Percentiles rank a stretch among this genome's conserved stretches.
These are phyloP conservation scores for Cossypha dichroa DNA, from an alignment of 2,797 vertebrate species.

Conservation along the genomic window DNA sequence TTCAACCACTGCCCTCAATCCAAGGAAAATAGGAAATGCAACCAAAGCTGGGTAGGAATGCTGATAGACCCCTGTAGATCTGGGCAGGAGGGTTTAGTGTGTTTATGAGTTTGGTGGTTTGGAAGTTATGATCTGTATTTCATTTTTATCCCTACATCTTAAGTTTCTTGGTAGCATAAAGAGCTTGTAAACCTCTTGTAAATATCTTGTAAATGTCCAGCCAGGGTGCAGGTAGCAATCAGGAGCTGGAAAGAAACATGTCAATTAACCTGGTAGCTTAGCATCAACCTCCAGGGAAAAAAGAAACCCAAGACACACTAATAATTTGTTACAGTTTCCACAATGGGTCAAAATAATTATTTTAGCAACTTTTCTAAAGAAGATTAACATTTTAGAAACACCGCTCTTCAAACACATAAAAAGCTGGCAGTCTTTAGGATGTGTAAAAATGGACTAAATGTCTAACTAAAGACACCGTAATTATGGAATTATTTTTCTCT, in stretches of 20 bases:
- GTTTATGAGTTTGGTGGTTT: not conserved
- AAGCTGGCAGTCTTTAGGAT: not conserved
- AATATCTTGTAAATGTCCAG: not conserved
- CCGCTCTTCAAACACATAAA: not conserved
- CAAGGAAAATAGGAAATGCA: not conserved
- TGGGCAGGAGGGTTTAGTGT: not conserved
- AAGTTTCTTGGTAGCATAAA: not conserved
- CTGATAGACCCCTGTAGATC: not conserved
- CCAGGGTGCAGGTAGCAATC: not conserved
- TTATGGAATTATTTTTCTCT: not conserved
- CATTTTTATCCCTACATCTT: not conserved
- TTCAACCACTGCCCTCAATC: not conserved
- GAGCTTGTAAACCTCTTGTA: not conserved
- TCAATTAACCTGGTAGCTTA: not conserved
- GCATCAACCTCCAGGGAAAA: not conserved
- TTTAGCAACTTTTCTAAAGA: not conserved
- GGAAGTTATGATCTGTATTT: not conserved
- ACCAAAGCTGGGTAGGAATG: not conserved
- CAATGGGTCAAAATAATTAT: too few species aligned
- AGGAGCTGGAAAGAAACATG: not conserved
- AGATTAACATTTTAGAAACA: not conserved
- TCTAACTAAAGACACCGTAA: not conserved
- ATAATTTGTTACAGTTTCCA: not conserved
- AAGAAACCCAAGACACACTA: not conserved
- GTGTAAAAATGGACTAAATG: not conserved